Evolutionary conservation across 2,797 vertebrate species (phyloP), one percentile per base, ranked within the genome.

Genomic region (Gobio occitaniae): DNA sequence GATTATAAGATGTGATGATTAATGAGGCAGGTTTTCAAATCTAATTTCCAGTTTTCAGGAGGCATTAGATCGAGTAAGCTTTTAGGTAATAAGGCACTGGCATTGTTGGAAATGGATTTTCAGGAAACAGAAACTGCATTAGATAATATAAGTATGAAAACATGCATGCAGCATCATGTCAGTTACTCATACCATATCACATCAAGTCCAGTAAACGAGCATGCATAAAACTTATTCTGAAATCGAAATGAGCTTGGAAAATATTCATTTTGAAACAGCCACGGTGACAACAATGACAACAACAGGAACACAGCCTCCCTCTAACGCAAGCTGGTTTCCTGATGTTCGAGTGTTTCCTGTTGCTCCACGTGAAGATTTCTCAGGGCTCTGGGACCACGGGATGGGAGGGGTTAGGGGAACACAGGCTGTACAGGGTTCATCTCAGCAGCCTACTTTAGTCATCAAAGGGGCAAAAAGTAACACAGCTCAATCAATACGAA

Each of bases 271-370:
- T 78, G 86, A 86, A 86, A 88, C 84, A 50, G 82, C 88, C 63
- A 70, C 68, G 63, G 90, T 91, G 92, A 92, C 91, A 90, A 76
- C 88, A 91, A 78, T 54, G 80, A 85, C 85, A 86, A 88, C 90
- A 91, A 91, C 92, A 92, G 93, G 92, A 94, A 94, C 88, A 89
- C 89, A 87, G 89, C 85, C 92, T 91, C 90, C 92, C 90, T 90
- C 91, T 52, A 88, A 88, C 86, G 92, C 90, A 90, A 86, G 83
- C 89, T 89, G 79, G 90, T 92, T 94, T 94, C 91, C 93, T 89
- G 48, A 85, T 88, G 90, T 90, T 89, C 84, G 83, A 91, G 88
- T 89, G 86, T 89, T 95, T 95, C 93, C 94, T 95, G 92, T 89
- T 87, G 85, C 86, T 88, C 75, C 84, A 92, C 90, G 92, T 87